Percentiles rank a stretch among this genome's conserved stretches.
Evolutionary conservation across 2,888 invertebrate species (phyloP).

Genomic region (Cyclophora albipunctata): DNA sequence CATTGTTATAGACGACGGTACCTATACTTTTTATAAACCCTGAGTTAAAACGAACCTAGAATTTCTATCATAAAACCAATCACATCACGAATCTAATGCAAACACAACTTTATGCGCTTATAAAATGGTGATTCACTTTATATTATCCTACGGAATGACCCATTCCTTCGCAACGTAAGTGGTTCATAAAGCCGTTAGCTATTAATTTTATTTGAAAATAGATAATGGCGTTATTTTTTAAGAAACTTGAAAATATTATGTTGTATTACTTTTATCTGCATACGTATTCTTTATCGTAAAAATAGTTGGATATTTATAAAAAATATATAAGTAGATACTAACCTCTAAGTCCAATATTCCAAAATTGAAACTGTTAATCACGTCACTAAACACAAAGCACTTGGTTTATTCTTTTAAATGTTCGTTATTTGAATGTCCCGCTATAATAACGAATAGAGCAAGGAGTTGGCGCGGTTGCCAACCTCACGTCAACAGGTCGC

Average conservation of each 20-base stretch:
- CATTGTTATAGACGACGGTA: no score
- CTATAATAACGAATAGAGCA: constrained; percentile 23
- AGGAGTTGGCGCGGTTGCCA: constrained; percentile 40
- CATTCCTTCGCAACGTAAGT: constrained; percentile 33
- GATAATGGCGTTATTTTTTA: constrained; percentile 22
- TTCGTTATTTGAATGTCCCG: constrained; percentile 42
- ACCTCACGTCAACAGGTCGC: constrained; percentile 71
- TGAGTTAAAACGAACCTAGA: no score
- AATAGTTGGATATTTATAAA: not conserved
- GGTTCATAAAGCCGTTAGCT: constrained; percentile 29
- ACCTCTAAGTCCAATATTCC: constrained; percentile 1
- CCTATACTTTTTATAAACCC: no score
- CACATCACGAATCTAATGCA: not conserved
- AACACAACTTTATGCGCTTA: constrained; percentile 13
- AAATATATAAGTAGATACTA: constrained; percentile 3
- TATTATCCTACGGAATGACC: constrained; percentile 24
- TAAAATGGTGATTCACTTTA: constrained; percentile 23
- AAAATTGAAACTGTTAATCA: not conserved
- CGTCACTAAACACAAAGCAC: not conserved
- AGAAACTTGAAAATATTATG: not conserved
- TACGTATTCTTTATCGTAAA: no score
- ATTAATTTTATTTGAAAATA: constrained; percentile 30
- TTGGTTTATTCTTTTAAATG: not conserved
- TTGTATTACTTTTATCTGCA: no score
- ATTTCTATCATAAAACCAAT: no score